phyloP scores from a whole-genome alignment of 2,113 vertebrate species.

The Zonotrichia leucophrys region DNA sequence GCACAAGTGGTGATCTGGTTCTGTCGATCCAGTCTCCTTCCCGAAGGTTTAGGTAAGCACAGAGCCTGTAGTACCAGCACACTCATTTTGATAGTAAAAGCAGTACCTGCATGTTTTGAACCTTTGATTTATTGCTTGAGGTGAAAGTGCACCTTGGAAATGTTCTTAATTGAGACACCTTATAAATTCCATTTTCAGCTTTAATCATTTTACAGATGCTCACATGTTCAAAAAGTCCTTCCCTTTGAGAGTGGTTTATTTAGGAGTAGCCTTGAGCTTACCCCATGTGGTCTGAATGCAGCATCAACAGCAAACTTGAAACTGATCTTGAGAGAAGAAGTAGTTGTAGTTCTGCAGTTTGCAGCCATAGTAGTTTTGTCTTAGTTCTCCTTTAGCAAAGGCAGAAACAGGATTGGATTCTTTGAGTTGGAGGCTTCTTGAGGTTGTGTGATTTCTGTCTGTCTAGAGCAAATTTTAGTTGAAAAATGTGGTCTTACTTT shows the following conservation, averaged over 20 bases:
- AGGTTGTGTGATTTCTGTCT: too few species aligned
- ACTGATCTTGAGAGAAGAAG: background rate
- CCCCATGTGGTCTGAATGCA: accelerated
- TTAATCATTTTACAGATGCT: background rate
- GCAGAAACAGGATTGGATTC: background rate
- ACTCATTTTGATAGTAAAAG: background rate
- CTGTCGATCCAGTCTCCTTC: constrained; percentile 88
- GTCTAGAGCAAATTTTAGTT: too few species aligned
- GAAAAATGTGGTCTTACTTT: too few species aligned
- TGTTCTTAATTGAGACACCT: background rate
- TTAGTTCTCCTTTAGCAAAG: background rate
- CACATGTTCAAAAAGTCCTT: background rate
- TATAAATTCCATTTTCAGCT: background rate
- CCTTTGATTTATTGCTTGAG: background rate
- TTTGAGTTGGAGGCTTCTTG: background rate
- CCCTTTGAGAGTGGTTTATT: background rate
- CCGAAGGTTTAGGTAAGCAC: constrained; percentile 87
- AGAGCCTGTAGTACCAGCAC: background rate
- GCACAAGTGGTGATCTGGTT: constrained; percentile 94
- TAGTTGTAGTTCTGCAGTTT: background rate
- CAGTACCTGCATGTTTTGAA: background rate
- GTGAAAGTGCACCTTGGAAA: background rate
- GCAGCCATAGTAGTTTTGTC: background rate
- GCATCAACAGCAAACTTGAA: background rate
- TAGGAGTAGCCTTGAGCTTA: background rate